Percentiles rank a stretch among this genome's conserved stretches.
Conservation (phyloP, 2,797 vertebrate genomes). For the Nothura maculosa region DNA sequence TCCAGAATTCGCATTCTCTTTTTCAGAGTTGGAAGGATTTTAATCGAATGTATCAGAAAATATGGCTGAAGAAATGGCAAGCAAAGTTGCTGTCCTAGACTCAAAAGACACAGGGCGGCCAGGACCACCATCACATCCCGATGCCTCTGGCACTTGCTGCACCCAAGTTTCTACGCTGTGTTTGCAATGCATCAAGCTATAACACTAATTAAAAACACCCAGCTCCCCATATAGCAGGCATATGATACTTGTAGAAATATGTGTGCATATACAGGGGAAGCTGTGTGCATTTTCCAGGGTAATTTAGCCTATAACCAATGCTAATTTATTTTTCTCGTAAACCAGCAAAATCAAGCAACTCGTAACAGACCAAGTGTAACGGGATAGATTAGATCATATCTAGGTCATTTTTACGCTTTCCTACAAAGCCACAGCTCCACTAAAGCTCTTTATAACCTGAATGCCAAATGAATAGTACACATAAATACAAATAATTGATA, state of each 20-base stretch:
- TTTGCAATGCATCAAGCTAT: not conserved
- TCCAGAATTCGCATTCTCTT: not conserved
- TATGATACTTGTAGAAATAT: not conserved
- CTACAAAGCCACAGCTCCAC: not conserved
- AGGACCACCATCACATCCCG: not conserved
- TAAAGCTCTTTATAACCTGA: not conserved
- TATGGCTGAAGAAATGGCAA: not conserved
- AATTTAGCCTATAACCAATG: not conserved
- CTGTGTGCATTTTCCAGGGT: not conserved
- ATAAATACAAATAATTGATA: constrained; percentile 11
- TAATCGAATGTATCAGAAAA: not conserved
- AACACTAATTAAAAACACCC: not conserved
- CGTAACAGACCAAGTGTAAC: not conserved
- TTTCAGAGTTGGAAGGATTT: not conserved
- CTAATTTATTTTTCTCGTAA: not conserved
- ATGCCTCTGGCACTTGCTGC: not conserved
- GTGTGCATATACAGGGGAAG: not conserved
- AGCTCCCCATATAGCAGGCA: not conserved
- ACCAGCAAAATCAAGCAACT: not conserved
- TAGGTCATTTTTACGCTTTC: not conserved
- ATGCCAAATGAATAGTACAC: not conserved
- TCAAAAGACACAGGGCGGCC: not conserved
- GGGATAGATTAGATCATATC: not conserved
- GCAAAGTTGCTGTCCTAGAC: not conserved
- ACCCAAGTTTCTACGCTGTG: not conserved